Evolutionary conservation across 2,888 invertebrate genomes (phyloP).

Genomic region (Chaitophorus viminalis): DNA sequence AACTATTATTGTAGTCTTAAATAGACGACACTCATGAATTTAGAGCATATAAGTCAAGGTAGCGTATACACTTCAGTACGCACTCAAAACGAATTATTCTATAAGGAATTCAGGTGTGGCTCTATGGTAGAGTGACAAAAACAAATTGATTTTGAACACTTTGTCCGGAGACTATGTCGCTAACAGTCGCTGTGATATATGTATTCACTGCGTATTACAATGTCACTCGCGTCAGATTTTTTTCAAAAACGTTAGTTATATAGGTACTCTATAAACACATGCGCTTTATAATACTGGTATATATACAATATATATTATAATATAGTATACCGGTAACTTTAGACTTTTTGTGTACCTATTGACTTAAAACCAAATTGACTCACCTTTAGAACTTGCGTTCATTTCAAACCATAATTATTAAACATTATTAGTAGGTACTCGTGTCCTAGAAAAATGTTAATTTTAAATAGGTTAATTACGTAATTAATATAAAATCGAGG

Average conservation of each 20-base stretch:
- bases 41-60: not conserved
- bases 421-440: not conserved
- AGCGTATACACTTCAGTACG: not conserved
- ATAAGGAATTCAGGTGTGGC: constrained; percentile 19
- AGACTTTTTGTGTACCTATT: not conserved
- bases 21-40: not conserved
- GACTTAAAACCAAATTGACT: not conserved
- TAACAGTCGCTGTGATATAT: not conserved
- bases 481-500: not conserved
- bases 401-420: not conserved
- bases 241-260: not conserved
- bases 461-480: not conserved
- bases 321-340: not conserved
- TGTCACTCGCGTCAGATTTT: constrained; percentile 7
- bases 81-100: constrained; percentile 29
- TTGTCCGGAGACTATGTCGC: not conserved
- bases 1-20: constrained; percentile 1
- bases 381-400: not conserved
- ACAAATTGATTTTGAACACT: constrained; percentile 26
- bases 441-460: not conserved
- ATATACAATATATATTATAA: not conserved
- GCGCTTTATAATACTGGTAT: not conserved
- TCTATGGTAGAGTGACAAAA: constrained; percentile 26
- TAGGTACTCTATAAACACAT: too few relatives aligned
- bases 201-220: not conserved